Percentiles rank a stretch among this genome's conserved stretches.
Evolutionary conservation across 2,888 invertebrate genomes (phyloP).

Genomic region (Chaetogeoica ovagalla): DNA sequence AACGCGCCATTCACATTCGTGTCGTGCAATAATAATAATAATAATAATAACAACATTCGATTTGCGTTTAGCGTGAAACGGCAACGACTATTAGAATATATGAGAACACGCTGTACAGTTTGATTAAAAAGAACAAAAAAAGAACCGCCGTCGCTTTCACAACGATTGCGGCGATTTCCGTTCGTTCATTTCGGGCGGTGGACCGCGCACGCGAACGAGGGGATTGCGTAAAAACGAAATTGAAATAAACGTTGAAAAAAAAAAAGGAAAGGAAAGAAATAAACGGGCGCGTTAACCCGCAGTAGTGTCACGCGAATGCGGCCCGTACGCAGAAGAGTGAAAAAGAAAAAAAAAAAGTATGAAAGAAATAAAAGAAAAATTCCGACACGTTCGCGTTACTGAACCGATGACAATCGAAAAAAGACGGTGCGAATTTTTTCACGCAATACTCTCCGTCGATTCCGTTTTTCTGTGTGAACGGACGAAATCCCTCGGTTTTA

Average conservation of each 20-base stretch:
- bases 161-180: slow-evolving; percentile 41
- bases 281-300: neutral
- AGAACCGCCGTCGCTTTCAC: slow-evolving; percentile 23
- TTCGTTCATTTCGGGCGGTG: slow-evolving; percentile 5
- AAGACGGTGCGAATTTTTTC: neutral
- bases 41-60: no score
- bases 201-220: neutral
- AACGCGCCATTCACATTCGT: no score
- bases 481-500: no score
- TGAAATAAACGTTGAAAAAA: neutral
- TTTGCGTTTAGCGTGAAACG: no score
- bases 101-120: no score
- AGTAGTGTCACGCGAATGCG: no score
- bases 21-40: no score
- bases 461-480: neutral
- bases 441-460: neutral
- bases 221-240: neutral
- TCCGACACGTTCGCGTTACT: neutral
- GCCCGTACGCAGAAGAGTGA: neutral
- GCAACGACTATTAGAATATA: no score
- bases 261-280: no score
- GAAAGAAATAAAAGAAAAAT: neutral
- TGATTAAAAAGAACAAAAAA: neutral
- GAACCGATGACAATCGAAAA: neutral
- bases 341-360: neutral